Evolutionary conservation across 2,113 vertebrate species (phyloP).

Genomic region (Pseudopodoces humilis): DNA sequence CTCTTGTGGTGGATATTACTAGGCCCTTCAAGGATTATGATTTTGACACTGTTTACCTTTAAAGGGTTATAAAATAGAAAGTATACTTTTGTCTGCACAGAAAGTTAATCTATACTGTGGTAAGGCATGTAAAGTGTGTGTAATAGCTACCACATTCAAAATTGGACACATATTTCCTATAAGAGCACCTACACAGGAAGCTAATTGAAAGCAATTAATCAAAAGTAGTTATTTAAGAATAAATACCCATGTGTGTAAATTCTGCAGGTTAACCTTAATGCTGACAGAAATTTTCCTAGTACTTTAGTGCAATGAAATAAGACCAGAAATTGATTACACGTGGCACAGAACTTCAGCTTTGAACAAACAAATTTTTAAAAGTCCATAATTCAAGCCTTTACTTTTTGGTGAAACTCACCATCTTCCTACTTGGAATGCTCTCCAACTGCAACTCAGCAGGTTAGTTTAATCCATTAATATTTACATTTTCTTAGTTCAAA

Average conservation of each 20-base stretch:
- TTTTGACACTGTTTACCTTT: not conserved
- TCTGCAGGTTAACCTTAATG: not conserved
- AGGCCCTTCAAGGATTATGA: not conserved
- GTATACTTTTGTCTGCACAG: not conserved
- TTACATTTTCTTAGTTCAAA: conserved; percentile 45
- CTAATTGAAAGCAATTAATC: not conserved
- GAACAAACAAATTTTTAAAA: not conserved
- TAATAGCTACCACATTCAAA: not conserved
- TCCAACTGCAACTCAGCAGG: not conserved
- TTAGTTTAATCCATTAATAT: conserved; percentile 32
- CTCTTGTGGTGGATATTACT: not conserved
- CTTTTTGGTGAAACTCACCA: not conserved
- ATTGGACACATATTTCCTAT: not conserved
- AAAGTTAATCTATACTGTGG: not conserved
- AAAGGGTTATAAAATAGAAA: not conserved
- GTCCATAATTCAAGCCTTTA: not conserved
- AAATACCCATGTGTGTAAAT: not conserved
- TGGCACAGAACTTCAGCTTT: not conserved
- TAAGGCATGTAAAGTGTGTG: not conserved
- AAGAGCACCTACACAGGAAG: not conserved
- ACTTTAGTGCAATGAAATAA: not conserved
- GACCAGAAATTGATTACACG: not conserved
- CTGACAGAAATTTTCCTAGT: not conserved
- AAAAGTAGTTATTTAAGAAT: not conserved
- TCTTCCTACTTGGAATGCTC: not conserved